Conservation (phyloP, 1,140 invertebrate species). For the Phthorimaea operculella region DNA sequence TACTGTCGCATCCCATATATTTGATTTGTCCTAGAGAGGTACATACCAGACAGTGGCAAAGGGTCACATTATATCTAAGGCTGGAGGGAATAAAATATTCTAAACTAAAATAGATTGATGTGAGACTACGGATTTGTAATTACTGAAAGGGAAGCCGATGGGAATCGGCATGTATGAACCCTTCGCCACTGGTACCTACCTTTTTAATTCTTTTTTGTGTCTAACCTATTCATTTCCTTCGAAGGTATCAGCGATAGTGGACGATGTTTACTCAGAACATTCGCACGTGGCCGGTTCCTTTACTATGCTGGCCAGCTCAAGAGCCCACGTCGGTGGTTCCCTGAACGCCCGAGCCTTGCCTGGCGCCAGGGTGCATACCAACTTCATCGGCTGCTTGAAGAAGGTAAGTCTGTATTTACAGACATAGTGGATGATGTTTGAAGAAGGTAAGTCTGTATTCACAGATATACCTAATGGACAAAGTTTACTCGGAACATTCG, state of each 20-base stretch:
- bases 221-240: not conserved
- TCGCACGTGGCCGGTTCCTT: conserved; percentile 93
- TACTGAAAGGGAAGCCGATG: too few relatives aligned
- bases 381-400: conserved; percentile 95
- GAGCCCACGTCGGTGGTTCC: conserved; percentile 90
- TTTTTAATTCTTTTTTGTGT: too few relatives aligned
- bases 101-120: too few relatives aligned
- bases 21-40: too few relatives aligned
- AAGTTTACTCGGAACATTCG: conserved; percentile 90
- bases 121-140: too few relatives aligned
- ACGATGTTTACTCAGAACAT: conserved; percentile 91
- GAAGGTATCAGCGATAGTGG: conserved; percentile 91
- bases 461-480: conserved; percentile 76
- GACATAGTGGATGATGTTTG: too few relatives aligned
- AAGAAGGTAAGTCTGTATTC: conserved; percentile 76
- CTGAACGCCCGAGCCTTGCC: conserved; percentile 81
- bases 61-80: too few relatives aligned
- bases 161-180: too few relatives aligned
- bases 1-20: too few relatives aligned
- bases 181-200: too few relatives aligned
- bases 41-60: too few relatives aligned
- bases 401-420: conserved; percentile 73
- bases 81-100: too few relatives aligned
- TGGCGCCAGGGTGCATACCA: conserved; percentile 86
- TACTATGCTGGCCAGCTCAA: conserved; percentile 86